Base-by-base conservation (phyloP, 2,888 invertebrate species). In the Neoascia interrupta region DNA sequence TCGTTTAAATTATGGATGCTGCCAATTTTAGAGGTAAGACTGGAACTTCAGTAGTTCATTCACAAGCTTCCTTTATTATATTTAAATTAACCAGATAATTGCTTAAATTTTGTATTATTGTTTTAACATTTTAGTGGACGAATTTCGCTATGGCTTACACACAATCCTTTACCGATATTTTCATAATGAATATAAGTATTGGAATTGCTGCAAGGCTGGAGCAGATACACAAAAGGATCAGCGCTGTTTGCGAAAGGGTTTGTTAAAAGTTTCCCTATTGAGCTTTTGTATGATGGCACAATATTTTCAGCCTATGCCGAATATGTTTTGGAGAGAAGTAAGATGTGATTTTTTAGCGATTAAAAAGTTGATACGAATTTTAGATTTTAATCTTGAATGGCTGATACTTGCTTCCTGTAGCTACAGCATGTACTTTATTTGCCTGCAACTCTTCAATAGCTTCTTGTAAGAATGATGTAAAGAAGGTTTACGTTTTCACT, bases 391-490 rank as follows among this genome's bases (percentile, higher is more conserved):
- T 23, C 89, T 94, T n/a, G 92, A 93, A 6, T 89, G 90, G 4
- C 87, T 94, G 41, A 90, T 94, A 0, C 85, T 94, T 0, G 85
- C 94, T 8, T 93, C 93, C 0, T 94, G 93, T 82, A 88, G 91
- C 39, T 94, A 92, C 81, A 94, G 94, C 84, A 90, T 94, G 80
- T 94, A 92, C 84, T 94, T 94, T 83, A 94, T 94, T 76, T 94
- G 94, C 81, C 90, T 93, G 81, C 94, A 94, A 83, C 88, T 94
- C 0, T 93, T 93, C 82, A 90, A 93, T 82, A 87, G 87, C 68
- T 87, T 88, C 61, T 84, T 85, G 88, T 88, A 63, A 81, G 84
- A 81, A 21, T 37, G 26, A 11, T 15, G 3, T 16, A 6, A 16
- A 5, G 16, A 2, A 5, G 5, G 31, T 10, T 41, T 19, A 10